Evolutionary conservation across 2,113 vertebrate genomes (phyloP).

Genomic region (Erythrolamprus reginae): DNA sequence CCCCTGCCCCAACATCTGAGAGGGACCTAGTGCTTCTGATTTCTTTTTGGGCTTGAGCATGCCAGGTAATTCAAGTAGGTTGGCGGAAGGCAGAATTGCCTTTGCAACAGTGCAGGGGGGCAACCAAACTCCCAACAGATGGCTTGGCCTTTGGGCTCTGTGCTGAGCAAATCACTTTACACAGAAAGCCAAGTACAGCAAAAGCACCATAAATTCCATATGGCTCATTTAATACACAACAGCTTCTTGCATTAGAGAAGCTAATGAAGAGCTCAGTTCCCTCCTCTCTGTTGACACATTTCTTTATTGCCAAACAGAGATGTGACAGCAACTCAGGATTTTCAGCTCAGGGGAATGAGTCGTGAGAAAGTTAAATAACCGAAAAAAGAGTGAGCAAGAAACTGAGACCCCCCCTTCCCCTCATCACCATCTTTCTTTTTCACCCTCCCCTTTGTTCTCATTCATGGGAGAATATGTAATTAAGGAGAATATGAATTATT

Average conservation of each 20-base stretch:
- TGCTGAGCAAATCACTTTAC: slow-evolving; percentile 99
- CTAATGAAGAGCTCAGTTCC: slow-evolving; percentile 77
- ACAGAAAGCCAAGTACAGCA: slow-evolving; percentile 96
- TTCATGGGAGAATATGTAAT: slow-evolving; percentile 72
- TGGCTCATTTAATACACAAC: slow-evolving; percentile 97
- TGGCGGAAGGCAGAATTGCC: background rate
- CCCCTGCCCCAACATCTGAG: background rate
- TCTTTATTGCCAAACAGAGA: slow-evolving; percentile 89
- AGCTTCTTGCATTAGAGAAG: slow-evolving; percentile 86
- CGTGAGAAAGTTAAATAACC: slow-evolving; percentile 99
- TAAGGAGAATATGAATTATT: slow-evolving; percentile 79
- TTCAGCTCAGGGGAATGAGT: slow-evolving; percentile 78
- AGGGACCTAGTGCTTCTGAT: background rate
- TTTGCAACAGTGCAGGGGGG: slow-evolving; percentile 36
- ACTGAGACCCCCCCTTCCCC: background rate
- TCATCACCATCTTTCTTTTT: slow-evolving; percentile 27
- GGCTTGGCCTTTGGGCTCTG: slow-evolving; percentile 83
- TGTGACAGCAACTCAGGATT: slow-evolving; percentile 80
- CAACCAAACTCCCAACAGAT: slow-evolving; percentile 89
- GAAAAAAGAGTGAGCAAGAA: slow-evolving; percentile 58
- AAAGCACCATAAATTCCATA: slow-evolving; percentile 99
- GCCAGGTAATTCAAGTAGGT: background rate
- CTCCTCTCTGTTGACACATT: slow-evolving; percentile 95
- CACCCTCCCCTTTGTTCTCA: slow-evolving; percentile 61
- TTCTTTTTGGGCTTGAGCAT: background rate